Evolutionary conservation across 2,113 vertebrate genomes (phyloP), one percentile per base, ranked within the genome.

Genomic region (Eidolon helvum): DNA sequence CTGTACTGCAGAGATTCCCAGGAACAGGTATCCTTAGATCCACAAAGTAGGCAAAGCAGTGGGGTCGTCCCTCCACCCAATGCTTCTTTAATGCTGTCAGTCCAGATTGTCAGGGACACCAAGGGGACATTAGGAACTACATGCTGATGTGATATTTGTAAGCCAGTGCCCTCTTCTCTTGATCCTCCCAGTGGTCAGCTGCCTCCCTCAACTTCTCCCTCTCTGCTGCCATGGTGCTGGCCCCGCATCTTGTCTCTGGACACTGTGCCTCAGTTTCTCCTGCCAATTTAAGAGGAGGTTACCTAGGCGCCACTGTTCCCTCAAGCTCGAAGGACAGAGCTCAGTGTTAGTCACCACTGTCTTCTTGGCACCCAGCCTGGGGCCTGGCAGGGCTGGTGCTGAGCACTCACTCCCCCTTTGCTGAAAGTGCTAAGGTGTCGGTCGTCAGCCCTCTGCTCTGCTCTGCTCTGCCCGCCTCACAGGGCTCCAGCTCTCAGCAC

Each of bases 361-460:
- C 26, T 68, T 43, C 48, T 1, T 38, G 55, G 24, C 18, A 35
- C 43, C 26, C 16, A 26, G 59, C 57, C 24, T 57, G 8, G 6
- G 16, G n/a, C 45, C 90, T 66, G 48, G 66, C 48, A 18, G 57
- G 53, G 84, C 0, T 38, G 55, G 65, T 12, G 19, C 38, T 43
- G 19, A 28, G 24, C n/a, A 72, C 28, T 19, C 30, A 43, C 10
- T 38, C 21, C 7, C 26, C 24, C 26, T 71, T 12, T 19, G 77
- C 35, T 59, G 43, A 12, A 30, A 48, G 40, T 4, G 45, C 19
- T 14, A 4, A 22, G 1, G 10, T 61, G 61, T 1, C 3, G 0
- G 33, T 33, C 9, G 2, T 83, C 11, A 2, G 84, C 26, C 10
- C 38, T 33, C 71, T 84, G 75, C 82, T 45, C 19, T 7, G 35